phyloP scores from a whole-genome alignment of 2,797 vertebrate genomes.

The Sciurus vulgaris region DNA sequence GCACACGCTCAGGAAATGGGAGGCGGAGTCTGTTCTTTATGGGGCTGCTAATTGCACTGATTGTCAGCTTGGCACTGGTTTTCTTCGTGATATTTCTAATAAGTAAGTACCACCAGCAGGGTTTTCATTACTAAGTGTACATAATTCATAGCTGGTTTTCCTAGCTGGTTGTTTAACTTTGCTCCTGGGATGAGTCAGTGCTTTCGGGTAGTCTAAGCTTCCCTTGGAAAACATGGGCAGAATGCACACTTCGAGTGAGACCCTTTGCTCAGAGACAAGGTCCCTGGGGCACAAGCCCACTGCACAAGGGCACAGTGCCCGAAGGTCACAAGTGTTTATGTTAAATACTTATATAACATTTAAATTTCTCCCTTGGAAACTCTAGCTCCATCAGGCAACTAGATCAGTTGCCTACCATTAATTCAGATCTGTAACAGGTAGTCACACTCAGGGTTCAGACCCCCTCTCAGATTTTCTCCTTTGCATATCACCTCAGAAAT shows the following conservation, averaged over 20 bases:
- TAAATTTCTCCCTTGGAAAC: neutral
- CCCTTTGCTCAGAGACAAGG: neutral
- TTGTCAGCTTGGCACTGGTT: slow-evolving; percentile 86
- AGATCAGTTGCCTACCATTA: too few species aligned
- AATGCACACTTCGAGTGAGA: accelerated
- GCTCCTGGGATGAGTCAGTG: neutral
- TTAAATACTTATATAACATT: neutral
- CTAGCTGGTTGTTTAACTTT: neutral
- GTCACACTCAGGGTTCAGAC: neutral
- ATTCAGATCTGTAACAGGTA: neutral
- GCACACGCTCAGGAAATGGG: slow-evolving; percentile 23
- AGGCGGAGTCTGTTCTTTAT: slow-evolving; percentile 78
- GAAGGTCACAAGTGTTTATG: neutral
- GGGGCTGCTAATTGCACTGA: slow-evolving; percentile 85
- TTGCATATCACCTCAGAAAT: neutral
- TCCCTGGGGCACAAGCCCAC: neutral
- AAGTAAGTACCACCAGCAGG: slow-evolving; percentile 83
- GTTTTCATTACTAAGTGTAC: neutral
- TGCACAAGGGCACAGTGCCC: neutral
- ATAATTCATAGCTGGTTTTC: neutral
- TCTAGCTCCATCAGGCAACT: neutral
- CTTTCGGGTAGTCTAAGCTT: neutral
- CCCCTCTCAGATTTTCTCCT: neutral
- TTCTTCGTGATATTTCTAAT: slow-evolving; percentile 88
- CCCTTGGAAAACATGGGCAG: neutral